Conservation (phyloP, 2,113 vertebrate genomes). For the Choloepus hoffmanni region DNA sequence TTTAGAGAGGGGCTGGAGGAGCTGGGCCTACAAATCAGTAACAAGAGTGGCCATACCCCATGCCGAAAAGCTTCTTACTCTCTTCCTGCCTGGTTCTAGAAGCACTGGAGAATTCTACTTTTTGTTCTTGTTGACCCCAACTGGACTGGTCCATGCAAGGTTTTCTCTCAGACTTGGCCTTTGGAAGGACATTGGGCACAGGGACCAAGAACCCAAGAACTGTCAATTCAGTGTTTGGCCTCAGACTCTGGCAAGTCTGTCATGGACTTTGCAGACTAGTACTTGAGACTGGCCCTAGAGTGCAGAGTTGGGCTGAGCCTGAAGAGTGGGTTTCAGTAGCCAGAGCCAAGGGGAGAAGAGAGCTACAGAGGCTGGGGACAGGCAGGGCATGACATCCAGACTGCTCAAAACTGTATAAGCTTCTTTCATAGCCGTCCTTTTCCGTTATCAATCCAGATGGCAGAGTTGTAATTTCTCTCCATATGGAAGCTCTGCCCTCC, state of each 20-base stretch:
- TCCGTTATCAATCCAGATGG: neutral
- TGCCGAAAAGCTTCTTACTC: neutral
- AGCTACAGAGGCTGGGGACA: neutral
- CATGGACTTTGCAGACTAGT: neutral
- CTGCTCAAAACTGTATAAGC: too few species aligned
- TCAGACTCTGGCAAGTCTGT: neutral
- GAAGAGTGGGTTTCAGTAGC: neutral
- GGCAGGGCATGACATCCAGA: neutral
- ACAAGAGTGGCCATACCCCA: accelerated
- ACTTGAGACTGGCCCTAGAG: neutral
- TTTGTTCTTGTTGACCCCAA: neutral
- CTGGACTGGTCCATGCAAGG: neutral
- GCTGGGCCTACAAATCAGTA: neutral
- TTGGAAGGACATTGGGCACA: neutral
- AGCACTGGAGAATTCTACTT: neutral
- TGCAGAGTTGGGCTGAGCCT: neutral
- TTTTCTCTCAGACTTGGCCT: neutral
- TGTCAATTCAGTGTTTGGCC: neutral
- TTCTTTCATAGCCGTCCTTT: neutral
- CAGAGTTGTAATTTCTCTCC: neutral
- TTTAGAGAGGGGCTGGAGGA: neutral
- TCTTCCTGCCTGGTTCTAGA: neutral
- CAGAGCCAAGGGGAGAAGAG: neutral
- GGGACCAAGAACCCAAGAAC: neutral
- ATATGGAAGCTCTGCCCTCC: neutral